Conservation (phyloP, 2,113 vertebrate species). For the Rhegmatorhina hoffmannsi region DNA sequence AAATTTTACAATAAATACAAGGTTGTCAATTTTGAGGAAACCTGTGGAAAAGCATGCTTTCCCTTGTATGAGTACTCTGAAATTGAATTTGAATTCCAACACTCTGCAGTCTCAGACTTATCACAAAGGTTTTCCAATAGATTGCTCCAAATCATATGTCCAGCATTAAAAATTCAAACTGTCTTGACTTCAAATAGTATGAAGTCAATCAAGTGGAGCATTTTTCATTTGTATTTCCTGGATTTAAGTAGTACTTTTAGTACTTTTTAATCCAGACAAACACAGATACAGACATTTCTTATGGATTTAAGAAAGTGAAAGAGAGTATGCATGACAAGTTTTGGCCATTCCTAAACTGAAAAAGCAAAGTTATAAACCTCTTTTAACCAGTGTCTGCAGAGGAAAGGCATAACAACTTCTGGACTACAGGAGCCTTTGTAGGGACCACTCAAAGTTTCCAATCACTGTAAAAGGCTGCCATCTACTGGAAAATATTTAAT, state of each 20-base stretch:
- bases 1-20: background rate
- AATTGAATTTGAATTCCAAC: background rate
- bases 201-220: background rate
- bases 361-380: background rate
- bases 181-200: background rate
- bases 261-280: background rate
- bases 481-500: slow-evolving; percentile 48
- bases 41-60: background rate
- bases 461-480: slow-evolving; percentile 60
- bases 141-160: background rate
- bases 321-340: background rate
- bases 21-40: background rate
- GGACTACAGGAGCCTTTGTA: background rate
- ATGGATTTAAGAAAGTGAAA: background rate
- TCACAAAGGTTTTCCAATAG: background rate
- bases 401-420: background rate
- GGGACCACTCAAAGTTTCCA: background rate
- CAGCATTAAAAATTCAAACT: background rate
- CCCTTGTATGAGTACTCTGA: background rate
- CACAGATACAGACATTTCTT: background rate
- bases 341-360: background rate
- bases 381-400: background rate
- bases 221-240: background rate
- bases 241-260: background rate
- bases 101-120: background rate